These are phyloP conservation scores for Macrotus californicus DNA, from an alignment of 2,113 vertebrate genomes.

Conservation along the genomic window DNA sequence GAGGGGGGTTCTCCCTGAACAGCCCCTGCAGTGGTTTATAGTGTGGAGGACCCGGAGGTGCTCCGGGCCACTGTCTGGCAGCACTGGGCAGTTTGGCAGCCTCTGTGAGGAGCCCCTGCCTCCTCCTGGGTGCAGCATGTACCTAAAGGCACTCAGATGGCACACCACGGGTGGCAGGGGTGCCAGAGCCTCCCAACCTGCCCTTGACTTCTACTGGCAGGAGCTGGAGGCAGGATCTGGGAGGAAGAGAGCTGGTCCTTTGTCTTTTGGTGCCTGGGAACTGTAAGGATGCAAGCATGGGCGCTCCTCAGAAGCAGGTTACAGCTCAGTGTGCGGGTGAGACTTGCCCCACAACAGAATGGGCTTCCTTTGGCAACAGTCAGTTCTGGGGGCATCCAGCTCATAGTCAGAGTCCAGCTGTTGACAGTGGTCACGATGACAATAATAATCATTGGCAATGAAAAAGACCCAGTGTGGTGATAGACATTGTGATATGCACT, in stretches of 20 bases:
- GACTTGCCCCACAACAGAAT: background rate
- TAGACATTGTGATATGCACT: fast-evolving
- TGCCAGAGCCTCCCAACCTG: background rate
- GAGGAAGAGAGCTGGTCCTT: background rate
- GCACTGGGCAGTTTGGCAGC: background rate
- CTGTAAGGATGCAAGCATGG: background rate
- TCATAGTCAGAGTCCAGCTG: background rate
- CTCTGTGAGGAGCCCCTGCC: too few relatives aligned
- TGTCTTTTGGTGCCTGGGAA: background rate
- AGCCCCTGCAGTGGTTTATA: background rate
- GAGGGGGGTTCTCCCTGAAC: background rate
- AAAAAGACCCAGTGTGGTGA: fast-evolving
- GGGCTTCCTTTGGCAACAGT: background rate
- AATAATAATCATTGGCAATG: fast-evolving
- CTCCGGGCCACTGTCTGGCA: background rate
- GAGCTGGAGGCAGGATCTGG: background rate
- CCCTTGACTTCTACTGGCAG: background rate
- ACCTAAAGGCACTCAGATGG: background rate
- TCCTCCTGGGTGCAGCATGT: background rate
- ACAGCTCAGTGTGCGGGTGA: background rate
- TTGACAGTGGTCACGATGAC: background rate
- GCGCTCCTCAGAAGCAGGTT: background rate
- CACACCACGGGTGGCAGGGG: fast-evolving
- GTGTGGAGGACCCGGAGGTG: background rate
- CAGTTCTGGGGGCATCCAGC: background rate